Base-by-base conservation (phyloP, 2,888 invertebrate species). In the Andrena camellia region DNA sequence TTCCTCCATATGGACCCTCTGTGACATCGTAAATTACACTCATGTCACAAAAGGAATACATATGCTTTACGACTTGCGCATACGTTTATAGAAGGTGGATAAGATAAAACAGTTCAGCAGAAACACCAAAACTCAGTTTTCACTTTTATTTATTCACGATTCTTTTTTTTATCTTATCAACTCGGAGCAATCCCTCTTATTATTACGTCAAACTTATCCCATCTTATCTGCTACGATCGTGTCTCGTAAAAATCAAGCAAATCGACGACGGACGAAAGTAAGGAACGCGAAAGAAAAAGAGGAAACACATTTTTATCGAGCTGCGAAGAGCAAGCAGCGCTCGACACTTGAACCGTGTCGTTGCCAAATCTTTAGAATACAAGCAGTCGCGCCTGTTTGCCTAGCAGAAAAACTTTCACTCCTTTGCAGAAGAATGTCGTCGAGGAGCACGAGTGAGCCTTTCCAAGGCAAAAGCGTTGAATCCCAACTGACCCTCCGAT, bases 321-420 rank as follows among this genome's bases (percentile, higher is more conserved):
- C 67, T n/a, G 68, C 66, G 66, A 75, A 66, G 64, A 75, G 71
- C 54, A 83, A 81, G 77, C 54, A 75, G 31, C 74, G 42, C 48
- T 70, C 73, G 64, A 71, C 70, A 69, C 72, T 75, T 52, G 52
- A 77, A 77, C 62, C 71, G 76, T 80, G 81, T 79, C 84, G 79
- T 87, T 86, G 79, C 86, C 84, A 86, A 87, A 87, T 87, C 87
- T 87, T 87, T 78, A 13, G 79, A 79, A 68, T 67, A 79, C 78
- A 70, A 71, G 62, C 80, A 57, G 69, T 59, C 70, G 78, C 83
- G 67, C 76, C 80, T 83, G 76, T 85, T 85, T 85, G 66, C 81
- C 72, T 64, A 76, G 70, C 79, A 78, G 73, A 78, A 83, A 81
- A 81, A 81, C 85, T 87, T 87, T 87, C 87, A 83, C 85, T 75